Evolutionary conservation across 2,113 vertebrate genomes (phyloP).

Genomic region (Sisor rabdophorus): DNA sequence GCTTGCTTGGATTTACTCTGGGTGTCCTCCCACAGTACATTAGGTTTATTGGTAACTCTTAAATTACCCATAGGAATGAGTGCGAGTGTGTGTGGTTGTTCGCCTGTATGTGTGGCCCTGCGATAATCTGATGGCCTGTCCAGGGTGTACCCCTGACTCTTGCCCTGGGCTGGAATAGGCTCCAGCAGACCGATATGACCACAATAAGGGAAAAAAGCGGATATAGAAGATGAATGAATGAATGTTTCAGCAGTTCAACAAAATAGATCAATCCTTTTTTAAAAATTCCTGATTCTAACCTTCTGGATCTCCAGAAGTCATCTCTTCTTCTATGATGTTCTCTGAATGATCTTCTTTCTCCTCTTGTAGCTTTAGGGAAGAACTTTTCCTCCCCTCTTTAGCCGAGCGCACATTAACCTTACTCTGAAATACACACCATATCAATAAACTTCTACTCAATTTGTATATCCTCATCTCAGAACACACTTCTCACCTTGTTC

Average conservation of each 20-base stretch:
- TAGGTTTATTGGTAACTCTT: too few species aligned
- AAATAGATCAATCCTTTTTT: background rate
- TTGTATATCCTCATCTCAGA: background rate
- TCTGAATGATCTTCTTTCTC: conserved; percentile 44
- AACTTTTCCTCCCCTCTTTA: conserved; percentile 35
- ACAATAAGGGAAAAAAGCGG: too few species aligned
- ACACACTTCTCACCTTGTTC: conserved; percentile 52
- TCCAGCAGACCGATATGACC: too few species aligned
- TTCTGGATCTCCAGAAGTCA: conserved; percentile 13
- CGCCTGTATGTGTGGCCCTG: too few species aligned
- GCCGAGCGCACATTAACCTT: conserved; percentile 45
- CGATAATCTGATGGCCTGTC: too few species aligned
- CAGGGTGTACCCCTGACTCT: too few species aligned
- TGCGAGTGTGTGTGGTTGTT: too few species aligned
- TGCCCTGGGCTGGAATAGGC: too few species aligned
- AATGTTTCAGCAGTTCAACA: background rate
- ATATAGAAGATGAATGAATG: too few species aligned
- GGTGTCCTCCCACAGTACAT: too few species aligned
- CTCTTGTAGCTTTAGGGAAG: conserved; percentile 7
- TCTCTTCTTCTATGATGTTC: conserved; percentile 50
- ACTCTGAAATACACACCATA: conserved; percentile 51
- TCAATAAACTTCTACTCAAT: background rate
- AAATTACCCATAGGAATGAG: too few species aligned
- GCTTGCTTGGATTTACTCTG: too few species aligned
- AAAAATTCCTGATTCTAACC: background rate